Base-by-base conservation (phyloP, 2,113 vertebrate genomes). In the Rhinogobius similis region DNA sequence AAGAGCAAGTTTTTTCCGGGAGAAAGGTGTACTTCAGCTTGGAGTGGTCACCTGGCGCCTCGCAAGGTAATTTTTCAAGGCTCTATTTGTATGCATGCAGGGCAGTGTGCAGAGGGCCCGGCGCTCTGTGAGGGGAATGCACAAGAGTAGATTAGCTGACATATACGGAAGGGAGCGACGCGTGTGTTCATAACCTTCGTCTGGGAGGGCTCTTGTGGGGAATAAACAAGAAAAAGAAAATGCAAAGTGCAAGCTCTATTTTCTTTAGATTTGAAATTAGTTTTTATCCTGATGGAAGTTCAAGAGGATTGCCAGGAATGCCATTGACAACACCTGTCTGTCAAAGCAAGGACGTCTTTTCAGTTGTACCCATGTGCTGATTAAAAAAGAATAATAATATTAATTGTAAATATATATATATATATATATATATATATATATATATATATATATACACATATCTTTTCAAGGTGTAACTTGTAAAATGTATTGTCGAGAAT, bases 21-120 rank as follows among this genome's bases (percentile, higher is more conserved):
- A 62, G 46, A 76, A 77, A 78, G 68, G 77, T 80, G 26, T 67
- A 67, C 63, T 75, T 69, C 72, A 75, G 72, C 55, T 76, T 78
- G 43, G 68, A 81, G 72, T 71, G 70, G 70, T 81, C 72, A 67
- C 73, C 68, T 69, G 58, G 21, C 36, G 64, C 76, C 79, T 62
- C 21, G 69, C 71, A 23, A 73, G 76, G 24, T 41, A 59, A 78
- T 72, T 82, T 79, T 77, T 62, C 61, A 23, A 8, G 0, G 1
- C 61, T 58, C 16, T 66, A 77, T 79, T 82, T 36, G 48, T 50
- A 63, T 70, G 75, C 66, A 65, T 29, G 66, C 50, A 67, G 21
- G 48, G 78, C 64, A 20, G n/a, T 67, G 5, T 38, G 36, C 18
- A 4, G 23, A 64, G 1, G 27, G 53, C 52, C 61, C 12, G 53